Percentiles rank a stretch among this genome's conserved stretches.
These are phyloP conservation scores for Oxytorus armatus DNA, from an alignment of 2,888 invertebrate genomes.

Conservation along the genomic window DNA sequence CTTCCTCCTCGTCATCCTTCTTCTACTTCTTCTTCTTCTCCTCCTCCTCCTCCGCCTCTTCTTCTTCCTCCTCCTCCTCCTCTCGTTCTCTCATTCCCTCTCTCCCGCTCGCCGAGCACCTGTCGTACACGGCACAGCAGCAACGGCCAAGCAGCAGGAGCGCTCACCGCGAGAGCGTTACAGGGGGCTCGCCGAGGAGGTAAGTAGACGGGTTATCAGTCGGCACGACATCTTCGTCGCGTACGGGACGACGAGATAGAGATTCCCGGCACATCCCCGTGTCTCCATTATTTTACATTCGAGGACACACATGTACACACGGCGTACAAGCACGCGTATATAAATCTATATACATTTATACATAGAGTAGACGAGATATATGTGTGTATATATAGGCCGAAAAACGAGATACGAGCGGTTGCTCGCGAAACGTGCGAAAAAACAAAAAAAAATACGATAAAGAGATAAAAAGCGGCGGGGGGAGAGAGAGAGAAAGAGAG, in stretches of 20 bases:
- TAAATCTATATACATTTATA: background rate
- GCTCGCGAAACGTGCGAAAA: background rate
- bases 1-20: constrained; percentile 52
- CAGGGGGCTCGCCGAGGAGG: constrained; percentile 80
- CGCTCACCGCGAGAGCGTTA: constrained; percentile 73
- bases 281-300: constrained; percentile 53
- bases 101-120: constrained; percentile 77
- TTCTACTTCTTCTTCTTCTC: constrained; percentile 68
- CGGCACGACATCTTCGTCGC: constrained; percentile 83
- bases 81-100: constrained; percentile 75
- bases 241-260: constrained; percentile 72
- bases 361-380: background rate
- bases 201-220: constrained; percentile 84
- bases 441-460: constrained; percentile 2
- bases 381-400: background rate
- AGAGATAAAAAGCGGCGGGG: constrained; percentile 25
- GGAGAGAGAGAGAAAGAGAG: constrained; percentile 31
- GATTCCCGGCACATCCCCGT: constrained; percentile 52
- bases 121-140: constrained; percentile 74
- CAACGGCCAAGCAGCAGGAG: constrained; percentile 56
- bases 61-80: constrained; percentile 50
- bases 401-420: constrained; percentile 2
- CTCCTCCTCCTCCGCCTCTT: constrained; percentile 51
- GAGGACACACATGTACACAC: constrained; percentile 3
- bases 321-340: constrained; percentile 17